Evolutionary conservation across 2,888 invertebrate species (phyloP).

Genomic region (Dynastes grantii): DNA sequence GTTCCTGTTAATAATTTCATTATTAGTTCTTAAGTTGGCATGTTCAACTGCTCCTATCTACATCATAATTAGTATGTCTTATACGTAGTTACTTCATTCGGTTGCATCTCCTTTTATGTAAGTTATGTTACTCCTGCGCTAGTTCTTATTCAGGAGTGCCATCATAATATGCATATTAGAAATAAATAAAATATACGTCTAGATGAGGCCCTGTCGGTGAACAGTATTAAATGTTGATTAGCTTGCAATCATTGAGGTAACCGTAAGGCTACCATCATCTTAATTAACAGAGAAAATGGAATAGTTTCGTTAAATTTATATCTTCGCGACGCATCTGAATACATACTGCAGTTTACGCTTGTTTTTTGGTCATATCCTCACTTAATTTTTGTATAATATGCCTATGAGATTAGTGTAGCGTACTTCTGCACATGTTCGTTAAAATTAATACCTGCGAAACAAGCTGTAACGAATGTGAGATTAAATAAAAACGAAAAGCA

Average conservation of each 20-base stretch:
- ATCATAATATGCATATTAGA: not conserved
- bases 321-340: not conserved
- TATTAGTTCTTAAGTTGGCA: too few species aligned
- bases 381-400: too few species aligned
- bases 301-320: conserved; percentile 27
- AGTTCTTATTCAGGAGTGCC: not conserved
- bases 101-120: not conserved
- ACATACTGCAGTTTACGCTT: not conserved
- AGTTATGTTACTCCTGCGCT: not conserved
- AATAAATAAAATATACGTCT: not conserved
- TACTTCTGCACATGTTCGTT: not conserved
- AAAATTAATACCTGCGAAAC: not conserved
- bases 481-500: not conserved
- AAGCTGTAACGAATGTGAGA: not conserved
- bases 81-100: not conserved
- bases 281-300: conserved; percentile 36
- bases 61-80: too few species aligned
- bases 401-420: too few species aligned
- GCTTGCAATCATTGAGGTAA: conserved; percentile 14
- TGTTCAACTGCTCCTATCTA: too few species aligned
- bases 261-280: not conserved
- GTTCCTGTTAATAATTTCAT: too few species aligned
- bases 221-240: conserved; percentile 34
- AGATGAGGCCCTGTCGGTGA: not conserved
- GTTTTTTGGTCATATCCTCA: too few species aligned